Evolutionary conservation across 92 coral and sea anemone genomes (phyloP).

Genomic region (Epizoanthus ramosus): DNA sequence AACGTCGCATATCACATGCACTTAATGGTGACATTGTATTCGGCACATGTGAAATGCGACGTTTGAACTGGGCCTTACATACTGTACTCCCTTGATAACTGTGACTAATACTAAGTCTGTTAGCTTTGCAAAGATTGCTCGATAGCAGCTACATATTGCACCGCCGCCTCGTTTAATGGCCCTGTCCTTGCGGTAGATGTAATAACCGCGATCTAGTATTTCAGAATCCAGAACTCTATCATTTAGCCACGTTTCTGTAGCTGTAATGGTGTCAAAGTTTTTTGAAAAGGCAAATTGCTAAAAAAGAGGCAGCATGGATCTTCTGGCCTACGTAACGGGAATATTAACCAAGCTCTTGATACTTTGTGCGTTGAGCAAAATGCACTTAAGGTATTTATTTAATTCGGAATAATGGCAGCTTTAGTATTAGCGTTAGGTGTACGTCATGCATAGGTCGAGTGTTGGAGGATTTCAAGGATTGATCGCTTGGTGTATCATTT

Average conservation of each 20-base stretch:
- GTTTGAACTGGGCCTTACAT: too few species aligned
- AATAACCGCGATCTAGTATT: conserved; percentile 13
- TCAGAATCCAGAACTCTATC: conserved; percentile 23
- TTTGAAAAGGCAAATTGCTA: conserved; percentile 26
- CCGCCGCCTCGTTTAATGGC: conserved; percentile 13
- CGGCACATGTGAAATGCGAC: too few species aligned
- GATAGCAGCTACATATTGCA: conserved; percentile 7
- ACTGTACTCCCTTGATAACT: too few species aligned
- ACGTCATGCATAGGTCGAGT: too few species aligned
- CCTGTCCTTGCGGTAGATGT: conserved; percentile 21
- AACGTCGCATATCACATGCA: too few species aligned
- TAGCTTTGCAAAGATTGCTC: conserved; percentile 8
- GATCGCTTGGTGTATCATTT: too few species aligned
- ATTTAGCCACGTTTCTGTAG: conserved; percentile 36
- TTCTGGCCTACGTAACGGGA: not conserved
- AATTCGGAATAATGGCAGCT: too few species aligned
- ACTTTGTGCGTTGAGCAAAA: conserved; percentile 22
- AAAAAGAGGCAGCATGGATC: not conserved
- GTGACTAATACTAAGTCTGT: too few species aligned
- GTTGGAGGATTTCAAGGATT: too few species aligned
- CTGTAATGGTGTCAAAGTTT: conserved; percentile 25
- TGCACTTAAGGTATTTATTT: not conserved
- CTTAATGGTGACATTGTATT: too few species aligned
- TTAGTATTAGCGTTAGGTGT: too few species aligned
- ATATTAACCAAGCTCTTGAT: conserved; percentile 25